Evolutionary conservation across 64 coral and sea anemone genomes (phyloP), one percentile per base, ranked within the genome.

Genomic region (Porites lutea): DNA sequence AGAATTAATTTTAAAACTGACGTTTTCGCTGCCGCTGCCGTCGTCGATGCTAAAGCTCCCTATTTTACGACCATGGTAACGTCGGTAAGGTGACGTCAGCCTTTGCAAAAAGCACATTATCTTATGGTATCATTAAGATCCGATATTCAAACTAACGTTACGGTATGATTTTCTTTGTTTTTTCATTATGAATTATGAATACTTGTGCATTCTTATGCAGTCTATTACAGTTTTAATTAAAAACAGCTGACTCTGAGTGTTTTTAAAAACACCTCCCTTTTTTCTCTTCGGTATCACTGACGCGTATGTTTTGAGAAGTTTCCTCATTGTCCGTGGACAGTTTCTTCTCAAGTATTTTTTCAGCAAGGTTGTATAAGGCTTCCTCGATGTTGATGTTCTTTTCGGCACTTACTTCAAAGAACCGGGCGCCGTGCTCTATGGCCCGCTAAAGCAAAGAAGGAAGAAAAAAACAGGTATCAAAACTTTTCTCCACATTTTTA

Each of bases 311-410:
- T 52, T 93, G 88, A 8, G 92, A 93, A 13, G 92, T 88, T 45
- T 94, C 95, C 44, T 96, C 95, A 11, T 75, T 93, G 77, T 94
- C 95, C 88, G 93, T 96, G 82, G 27, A 94, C 91, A 98, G 65
- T 91, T 98, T 90, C 91, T 98, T 98, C 90, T 86, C 94, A 72
- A 98, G 94, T 88, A 98, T 98, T 84, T 98, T 94, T 77, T 96
- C 87, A 13, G 97, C 97, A 79, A 98, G 91, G 86, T 86, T 90
- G 59, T 92, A 81, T 79, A 98, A 98, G 60, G 97, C 97, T 53
- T 92, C 64, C 83, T 98, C 94, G 77, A 98, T 98, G 81, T 98
- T 93, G 52, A 98, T 68, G 52, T 98, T 98, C 61, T 91, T 90
- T 74, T 98, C 96, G 72, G 97, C 97, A 84, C 97, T 98, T 81